Conservation (phyloP, 2,113 vertebrate genomes). For the Progne subis region DNA sequence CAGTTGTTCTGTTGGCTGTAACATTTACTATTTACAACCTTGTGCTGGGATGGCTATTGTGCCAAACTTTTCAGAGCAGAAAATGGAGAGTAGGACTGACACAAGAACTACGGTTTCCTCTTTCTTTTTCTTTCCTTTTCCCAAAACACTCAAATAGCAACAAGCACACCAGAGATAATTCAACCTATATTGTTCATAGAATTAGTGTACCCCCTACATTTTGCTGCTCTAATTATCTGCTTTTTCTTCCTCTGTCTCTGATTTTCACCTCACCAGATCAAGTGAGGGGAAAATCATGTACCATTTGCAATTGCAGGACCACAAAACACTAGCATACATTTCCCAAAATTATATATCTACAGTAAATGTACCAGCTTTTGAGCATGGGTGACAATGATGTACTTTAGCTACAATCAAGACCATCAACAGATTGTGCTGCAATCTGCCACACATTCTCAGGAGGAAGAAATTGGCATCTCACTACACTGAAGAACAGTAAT, state of each 20-base stretch:
- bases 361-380: constrained; percentile 31
- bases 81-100: background rate
- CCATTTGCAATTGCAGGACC: background rate
- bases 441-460: constrained; percentile 75
- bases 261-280: background rate
- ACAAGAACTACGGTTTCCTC: background rate
- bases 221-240: background rate
- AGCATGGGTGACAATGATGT: constrained; percentile 37
- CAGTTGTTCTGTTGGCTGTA: background rate
- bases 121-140: background rate
- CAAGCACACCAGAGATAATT: background rate
- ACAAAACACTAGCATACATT: background rate
- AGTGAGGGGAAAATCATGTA: background rate
- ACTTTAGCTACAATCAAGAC: constrained; percentile 61
- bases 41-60: background rate
- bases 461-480: constrained; percentile 70
- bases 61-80: background rate
- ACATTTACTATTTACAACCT: background rate
- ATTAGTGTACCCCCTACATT: background rate
- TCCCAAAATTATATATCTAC: constrained; percentile 46
- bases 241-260: background rate
- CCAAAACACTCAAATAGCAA: background rate
- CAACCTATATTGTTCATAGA: background rate
- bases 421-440: constrained; percentile 77
- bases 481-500: constrained; percentile 66